These are phyloP conservation scores for Malurus cyaneus DNA, from an alignment of 2,113 vertebrate genomes.

Conservation along the genomic window DNA sequence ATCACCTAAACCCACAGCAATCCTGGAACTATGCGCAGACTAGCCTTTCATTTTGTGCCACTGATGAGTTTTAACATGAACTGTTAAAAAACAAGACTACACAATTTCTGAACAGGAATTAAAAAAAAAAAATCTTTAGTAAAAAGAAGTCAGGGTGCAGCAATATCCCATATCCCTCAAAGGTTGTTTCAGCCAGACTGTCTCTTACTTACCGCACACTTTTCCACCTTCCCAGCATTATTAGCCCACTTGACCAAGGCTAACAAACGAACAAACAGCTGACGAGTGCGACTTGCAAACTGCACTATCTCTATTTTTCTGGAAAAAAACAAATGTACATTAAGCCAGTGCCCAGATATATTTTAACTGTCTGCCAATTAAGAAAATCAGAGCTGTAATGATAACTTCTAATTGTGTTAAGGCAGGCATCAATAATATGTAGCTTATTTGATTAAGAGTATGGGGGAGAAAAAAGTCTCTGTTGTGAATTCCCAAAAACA, in stretches of 20 bases:
- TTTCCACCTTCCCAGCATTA: slow-evolving; percentile 98
- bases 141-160: background rate
- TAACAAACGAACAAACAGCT: slow-evolving; percentile 94
- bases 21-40: background rate
- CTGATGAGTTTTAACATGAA: background rate
- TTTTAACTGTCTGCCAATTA: background rate
- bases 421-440: background rate
- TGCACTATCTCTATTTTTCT: slow-evolving; percentile 99
- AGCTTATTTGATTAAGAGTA: background rate
- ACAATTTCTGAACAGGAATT: background rate
- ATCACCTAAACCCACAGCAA: background rate
- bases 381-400: background rate
- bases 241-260: slow-evolving; percentile 98
- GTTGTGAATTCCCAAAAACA: background rate
- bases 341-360: background rate
- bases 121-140: background rate
- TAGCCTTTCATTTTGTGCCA: background rate
- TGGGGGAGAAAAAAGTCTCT: accelerated
- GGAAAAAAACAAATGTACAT: slow-evolving; percentile 13
- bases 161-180: background rate
- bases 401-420: background rate
- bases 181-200: background rate
- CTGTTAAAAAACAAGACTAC: background rate
- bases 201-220: slow-evolving; percentile 90
- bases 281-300: slow-evolving; percentile 96